Evolutionary conservation across 2,888 invertebrate genomes (phyloP), one percentile per base, ranked within the genome.

Genomic region (Himalopsyche anomala): DNA sequence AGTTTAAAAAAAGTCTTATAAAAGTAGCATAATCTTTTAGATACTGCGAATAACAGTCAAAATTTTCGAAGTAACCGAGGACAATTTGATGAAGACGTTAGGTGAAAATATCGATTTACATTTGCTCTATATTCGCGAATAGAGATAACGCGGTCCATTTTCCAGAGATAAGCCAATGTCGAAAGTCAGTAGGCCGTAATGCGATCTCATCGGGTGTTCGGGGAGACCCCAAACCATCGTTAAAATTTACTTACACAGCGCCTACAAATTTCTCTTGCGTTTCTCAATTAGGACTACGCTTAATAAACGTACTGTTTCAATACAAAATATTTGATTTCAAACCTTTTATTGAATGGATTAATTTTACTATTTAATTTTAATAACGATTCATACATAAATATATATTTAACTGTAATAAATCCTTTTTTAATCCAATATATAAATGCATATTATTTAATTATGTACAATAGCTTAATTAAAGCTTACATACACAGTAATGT

Each of bases 121-220:
- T 74, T 74, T 74, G 74, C 74, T 74, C 74, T 74, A 74, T 74
- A 36, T 74, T 74, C 74, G 36, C 38, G 36, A 74, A 36, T 5
- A 36, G 36, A 74, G 74, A 74, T 69, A 69, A 69, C 74, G 74
- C 74, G 74, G 74, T 74, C 74, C 74, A 74, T 74, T 74, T 74
- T 74, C 74, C 74, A 36, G 74, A 74, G 74, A 74, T 74, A 74
- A 74, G 74, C 74, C 74, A 74, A 74, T 15, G 74, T 15, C 28
- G 74, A 74, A 74, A 74, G 74, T 74, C 74, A 74, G 74, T 74
- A 36, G 74, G 74, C 74, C 74, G 74, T 74, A 74, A 74, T 74
- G 74, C 38, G 74, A 74, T 36, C 74, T 5, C 74, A 74, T 74
- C 5, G 74, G 74, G 74, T 19, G 36, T 36, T 15, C 9, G 15